Conservation (phyloP, 1,140 invertebrate species). For the Drosophila nannoptera region DNA sequence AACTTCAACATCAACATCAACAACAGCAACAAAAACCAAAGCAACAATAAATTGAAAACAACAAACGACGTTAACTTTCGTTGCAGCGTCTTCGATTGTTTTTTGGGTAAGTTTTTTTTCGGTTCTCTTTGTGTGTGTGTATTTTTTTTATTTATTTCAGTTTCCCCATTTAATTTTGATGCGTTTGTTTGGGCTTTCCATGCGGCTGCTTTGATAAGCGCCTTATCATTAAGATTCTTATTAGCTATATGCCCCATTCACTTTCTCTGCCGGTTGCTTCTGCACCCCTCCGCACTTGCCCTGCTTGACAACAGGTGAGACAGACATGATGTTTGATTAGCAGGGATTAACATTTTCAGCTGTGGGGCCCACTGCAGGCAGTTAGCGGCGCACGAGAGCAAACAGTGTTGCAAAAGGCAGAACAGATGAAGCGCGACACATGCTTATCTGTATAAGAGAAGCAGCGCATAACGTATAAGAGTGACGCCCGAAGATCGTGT, state of each 20-base stretch:
- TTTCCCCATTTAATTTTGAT: slow-evolving; percentile 8
- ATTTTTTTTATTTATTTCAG: slow-evolving; percentile 5
- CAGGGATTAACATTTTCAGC: neutral
- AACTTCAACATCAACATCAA: neutral
- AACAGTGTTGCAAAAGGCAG: neutral
- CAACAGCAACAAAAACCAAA: slow-evolving; percentile 15
- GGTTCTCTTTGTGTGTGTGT: slow-evolving; percentile 3
- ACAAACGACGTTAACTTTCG: slow-evolving; percentile 23
- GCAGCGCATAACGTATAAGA: too few species aligned
- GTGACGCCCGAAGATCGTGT: too few species aligned
- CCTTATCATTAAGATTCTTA: slow-evolving; percentile 35
- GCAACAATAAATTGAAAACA: slow-evolving; percentile 8
- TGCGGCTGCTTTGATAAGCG: slow-evolving; percentile 31
- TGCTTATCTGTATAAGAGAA: too few species aligned
- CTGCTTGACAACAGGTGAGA: neutral
- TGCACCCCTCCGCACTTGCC: neutral
- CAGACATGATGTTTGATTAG: slow-evolving; percentile 5
- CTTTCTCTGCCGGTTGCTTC: neutral
- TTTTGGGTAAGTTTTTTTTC: slow-evolving; percentile 43
- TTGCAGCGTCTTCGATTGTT: slow-evolving; percentile 39
- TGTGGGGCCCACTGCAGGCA: too few species aligned
- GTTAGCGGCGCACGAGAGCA: neutral
- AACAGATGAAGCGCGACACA: too few species aligned
- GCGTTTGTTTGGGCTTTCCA: slow-evolving; percentile 30
- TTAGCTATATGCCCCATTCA: slow-evolving; percentile 8